Base-by-base conservation (phyloP, 2,113 vertebrate species). In the Marcusenius ussheri region DNA sequence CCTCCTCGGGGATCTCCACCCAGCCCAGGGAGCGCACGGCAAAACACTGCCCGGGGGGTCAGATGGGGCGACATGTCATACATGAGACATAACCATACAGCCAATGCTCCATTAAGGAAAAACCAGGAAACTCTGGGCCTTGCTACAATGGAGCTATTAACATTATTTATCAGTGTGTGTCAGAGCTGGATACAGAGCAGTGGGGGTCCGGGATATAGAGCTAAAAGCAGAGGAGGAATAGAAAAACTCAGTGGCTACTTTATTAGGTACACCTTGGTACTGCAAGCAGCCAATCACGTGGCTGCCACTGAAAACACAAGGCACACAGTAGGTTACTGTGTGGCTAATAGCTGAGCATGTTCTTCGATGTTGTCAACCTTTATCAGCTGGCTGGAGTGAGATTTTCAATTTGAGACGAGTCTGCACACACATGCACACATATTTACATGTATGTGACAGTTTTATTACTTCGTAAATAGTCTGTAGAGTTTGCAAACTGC, bases 1-100 rank as follows among this genome's bases (percentile, higher is more conserved):
- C 98, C 93, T 99, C 98, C 93, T 99, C 98, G 0, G 98, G 97
- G 87, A 99, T 97, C 94, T 99, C 98, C 91, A 99, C 96, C 98
- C 98, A 99, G 49, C 98, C 98, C 92, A 99, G 95, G 0, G 98
- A 99, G 3, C 97, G 97, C 87, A 99, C 98, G 0, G 97, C 95
- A 58, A 99, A 99, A 88, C 97, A 98, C 98, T 99, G 94, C 91
- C 5, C 13, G 35, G 31, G 15, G 15, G 31, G 74, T 17, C 74
- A 39, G 2, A 15, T 19, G 5, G 74, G 83, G 47, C 0, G 1
- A 62, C n/a, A 15, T 2, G 4, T 3, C 51, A 46, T 5, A 66
- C 31, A 35, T 0, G 74, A 19, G 74, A 19, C 13, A 31, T 70
- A 42, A 42, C 74, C 74, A 7, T 13, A 9, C 11, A 39, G 15